Conservation (phyloP, 35 echinoderm and acorn worm genomes). For the Lytechinus pictus region DNA sequence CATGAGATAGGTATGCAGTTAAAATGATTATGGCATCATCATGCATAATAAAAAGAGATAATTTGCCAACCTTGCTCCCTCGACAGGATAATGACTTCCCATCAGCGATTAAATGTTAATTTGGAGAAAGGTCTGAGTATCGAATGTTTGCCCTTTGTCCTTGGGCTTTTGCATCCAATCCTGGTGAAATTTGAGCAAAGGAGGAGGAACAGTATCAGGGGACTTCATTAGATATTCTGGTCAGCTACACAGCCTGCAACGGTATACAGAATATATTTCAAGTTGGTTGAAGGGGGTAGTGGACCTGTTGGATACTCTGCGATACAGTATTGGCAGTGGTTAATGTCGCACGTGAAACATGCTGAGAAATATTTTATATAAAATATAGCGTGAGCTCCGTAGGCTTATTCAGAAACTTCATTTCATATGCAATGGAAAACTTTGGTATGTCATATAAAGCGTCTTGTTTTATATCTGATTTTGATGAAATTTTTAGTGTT, state of each 20-base stretch:
- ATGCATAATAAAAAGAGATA: background rate
- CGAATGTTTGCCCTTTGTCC: background rate
- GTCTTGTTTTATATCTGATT: too few species aligned
- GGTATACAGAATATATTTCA: conserved; percentile 19
- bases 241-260: background rate
- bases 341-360: background rate
- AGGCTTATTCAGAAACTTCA: too few species aligned
- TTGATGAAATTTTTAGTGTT: too few species aligned
- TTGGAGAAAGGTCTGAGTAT: background rate
- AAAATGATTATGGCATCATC: too few species aligned
- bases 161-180: background rate
- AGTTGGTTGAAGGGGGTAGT: background rate
- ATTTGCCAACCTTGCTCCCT: background rate
- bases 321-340: background rate
- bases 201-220: background rate
- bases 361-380: too few species aligned
- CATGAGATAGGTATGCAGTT: too few species aligned
- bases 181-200: background rate
- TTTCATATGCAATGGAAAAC: too few species aligned
- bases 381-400: too few species aligned
- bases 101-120: conserved; percentile 2
- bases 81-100: background rate
- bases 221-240: background rate
- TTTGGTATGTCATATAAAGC: too few species aligned
- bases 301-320: background rate